Evolutionary conservation across 2,113 vertebrate species (phyloP).

Genomic region (Pterocles burchelli): DNA sequence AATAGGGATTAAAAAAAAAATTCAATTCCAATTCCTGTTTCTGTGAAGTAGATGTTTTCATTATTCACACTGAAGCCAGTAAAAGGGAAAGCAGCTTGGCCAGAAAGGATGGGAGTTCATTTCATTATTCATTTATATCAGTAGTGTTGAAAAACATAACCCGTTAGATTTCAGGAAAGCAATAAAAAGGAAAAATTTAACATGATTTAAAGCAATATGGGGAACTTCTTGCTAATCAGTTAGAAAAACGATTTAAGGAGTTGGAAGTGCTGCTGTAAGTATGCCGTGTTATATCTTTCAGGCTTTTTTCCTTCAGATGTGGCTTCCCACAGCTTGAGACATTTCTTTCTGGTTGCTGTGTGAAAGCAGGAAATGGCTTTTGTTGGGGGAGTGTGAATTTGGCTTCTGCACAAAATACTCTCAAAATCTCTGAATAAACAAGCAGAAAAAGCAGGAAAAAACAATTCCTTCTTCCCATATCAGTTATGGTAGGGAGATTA

Average conservation of each 20-base stretch:
- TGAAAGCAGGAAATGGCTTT: conserved; percentile 65
- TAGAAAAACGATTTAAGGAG: conserved; percentile 28
- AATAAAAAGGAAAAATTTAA: not conserved
- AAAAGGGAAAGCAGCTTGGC: not conserved
- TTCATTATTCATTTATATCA: conserved; percentile 20
- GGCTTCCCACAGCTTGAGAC: conserved; percentile 58
- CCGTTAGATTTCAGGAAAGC: not conserved
- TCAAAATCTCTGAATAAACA: conserved; percentile 27
- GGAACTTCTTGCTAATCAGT: conserved; percentile 28
- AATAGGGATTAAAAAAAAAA: not conserved
- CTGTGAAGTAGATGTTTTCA: not conserved
- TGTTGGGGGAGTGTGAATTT: conserved; percentile 42
- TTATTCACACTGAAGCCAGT: not conserved
- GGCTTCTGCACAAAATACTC: conserved; percentile 35
- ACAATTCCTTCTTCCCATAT: not conserved
- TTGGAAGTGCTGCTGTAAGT: conserved; percentile 36
- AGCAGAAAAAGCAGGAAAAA: conserved; percentile 11
- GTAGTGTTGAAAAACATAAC: not conserved
- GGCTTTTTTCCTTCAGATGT: conserved; percentile 43
- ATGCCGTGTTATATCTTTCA: not conserved
- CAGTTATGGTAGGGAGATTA: not conserved
- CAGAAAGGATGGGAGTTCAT: not conserved
- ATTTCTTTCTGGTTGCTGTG: conserved; percentile 15
- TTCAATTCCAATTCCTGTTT: not conserved
- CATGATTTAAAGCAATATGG: conserved; percentile 7